phyloP scores from a whole-genome alignment of 2,797 vertebrate species.

The Lemur catta region DNA sequence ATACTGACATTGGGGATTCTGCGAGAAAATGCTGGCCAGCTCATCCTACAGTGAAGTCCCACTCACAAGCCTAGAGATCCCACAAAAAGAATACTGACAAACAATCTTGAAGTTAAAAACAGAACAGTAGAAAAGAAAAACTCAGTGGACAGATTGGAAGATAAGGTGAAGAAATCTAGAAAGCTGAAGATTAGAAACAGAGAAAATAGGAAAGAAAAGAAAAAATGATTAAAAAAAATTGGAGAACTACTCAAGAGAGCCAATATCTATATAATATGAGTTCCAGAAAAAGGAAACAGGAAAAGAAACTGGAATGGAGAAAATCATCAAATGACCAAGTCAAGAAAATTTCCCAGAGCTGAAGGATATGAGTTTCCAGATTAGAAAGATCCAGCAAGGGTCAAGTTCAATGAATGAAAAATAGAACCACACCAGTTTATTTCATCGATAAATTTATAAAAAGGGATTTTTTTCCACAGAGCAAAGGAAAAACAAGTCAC shows the following conservation, averaged over 20 bases:
- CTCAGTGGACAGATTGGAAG: background rate
- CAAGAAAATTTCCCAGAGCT: slow-evolving; percentile 36
- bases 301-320: slow-evolving; percentile 30
- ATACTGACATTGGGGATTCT: background rate
- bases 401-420: slow-evolving; percentile 38
- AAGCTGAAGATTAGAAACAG: background rate
- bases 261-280: background rate
- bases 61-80: background rate
- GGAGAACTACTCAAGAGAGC: background rate
- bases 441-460: background rate
- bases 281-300: slow-evolving; percentile 11
- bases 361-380: background rate
- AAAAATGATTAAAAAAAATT: background rate
- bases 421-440: background rate
- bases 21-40: background rate
- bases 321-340: slow-evolving; percentile 29
- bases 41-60: background rate
- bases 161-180: background rate
- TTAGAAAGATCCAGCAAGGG: background rate
- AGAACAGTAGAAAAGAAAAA: background rate
- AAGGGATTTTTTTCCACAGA: background rate
- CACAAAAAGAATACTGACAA: background rate
- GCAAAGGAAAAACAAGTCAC: slow-evolving; percentile 23
- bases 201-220: background rate
- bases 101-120: background rate